A percentile compares a stretch with the other conserved stretches of the same genome.
Evolutionary conservation across 2,888 invertebrate genomes (phyloP).

Genomic region (Hypomecis atomaria): DNA sequence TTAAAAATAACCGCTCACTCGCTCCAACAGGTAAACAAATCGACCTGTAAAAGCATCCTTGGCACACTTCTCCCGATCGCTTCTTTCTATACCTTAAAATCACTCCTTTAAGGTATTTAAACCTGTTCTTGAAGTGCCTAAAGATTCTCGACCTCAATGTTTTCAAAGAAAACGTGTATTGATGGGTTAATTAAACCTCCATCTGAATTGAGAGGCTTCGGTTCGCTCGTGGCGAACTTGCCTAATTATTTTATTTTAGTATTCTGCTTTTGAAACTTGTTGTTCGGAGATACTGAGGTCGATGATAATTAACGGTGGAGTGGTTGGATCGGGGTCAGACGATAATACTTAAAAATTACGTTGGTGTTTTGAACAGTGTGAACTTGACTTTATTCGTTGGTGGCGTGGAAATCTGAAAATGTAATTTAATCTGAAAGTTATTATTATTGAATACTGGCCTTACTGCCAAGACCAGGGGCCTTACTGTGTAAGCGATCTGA

Average conservation of each 20-base stretch:
- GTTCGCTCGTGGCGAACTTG: conserved; percentile 13
- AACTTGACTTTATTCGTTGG: too few species aligned
- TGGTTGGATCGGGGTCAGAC: not conserved
- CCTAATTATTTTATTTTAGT: conserved; percentile 33
- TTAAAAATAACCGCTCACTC: too few species aligned
- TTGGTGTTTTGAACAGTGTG: too few species aligned
- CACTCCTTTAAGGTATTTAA: conserved; percentile 20
- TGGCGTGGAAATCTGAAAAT: too few species aligned
- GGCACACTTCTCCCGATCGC: conserved; percentile 4
- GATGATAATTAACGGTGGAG: not conserved
- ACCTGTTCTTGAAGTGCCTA: conserved; percentile 59
- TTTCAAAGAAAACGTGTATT: conserved; percentile 70
- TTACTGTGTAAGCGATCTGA: too few species aligned
- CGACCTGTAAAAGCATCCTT: not conserved
- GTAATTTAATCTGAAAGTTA: too few species aligned
- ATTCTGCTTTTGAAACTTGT: conserved; percentile 32
- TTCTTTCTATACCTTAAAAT: conserved; percentile 1
- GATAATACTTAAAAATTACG: not conserved
- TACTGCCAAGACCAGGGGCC: too few species aligned
- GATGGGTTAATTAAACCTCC: conserved; percentile 68
- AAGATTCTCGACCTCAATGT: conserved; percentile 55
- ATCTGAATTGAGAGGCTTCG: conserved; percentile 16
- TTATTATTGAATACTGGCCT: too few species aligned
- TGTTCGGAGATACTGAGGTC: not conserved
- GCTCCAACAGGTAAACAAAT: not conserved